Evolutionary conservation across 2,888 invertebrate species (phyloP), one percentile per base, ranked within the genome.

Genomic region (Agonopterix alstromeriana): DNA sequence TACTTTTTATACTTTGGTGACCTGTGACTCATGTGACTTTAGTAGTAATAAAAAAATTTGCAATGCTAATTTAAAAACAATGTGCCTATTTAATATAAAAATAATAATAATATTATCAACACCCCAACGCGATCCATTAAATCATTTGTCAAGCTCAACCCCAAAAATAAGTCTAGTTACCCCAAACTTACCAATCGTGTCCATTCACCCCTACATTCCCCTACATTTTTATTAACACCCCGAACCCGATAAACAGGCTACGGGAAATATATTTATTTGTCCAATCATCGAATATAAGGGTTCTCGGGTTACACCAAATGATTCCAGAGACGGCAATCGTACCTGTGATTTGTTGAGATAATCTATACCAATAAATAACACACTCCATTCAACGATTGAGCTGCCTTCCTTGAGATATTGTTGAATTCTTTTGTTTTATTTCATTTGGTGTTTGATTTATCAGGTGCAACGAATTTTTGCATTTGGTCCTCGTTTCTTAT

Each of bases 221-320:
- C 82, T 83, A 87, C 86, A 87, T 87, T 87, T 88, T 87, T 88
- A 88, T 88, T 88, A 87, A 87, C 88, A 86, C 88, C 84, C 82
- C 74, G 73, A 73, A 78, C 75, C 77, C 68, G 88, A 87, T 87
- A 86, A 84, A 84, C 87, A 83, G 85, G 87, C 87, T 85, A 87
- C 79, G 77, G 84, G 77, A 87, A 85, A 86, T 86, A 86, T 86
- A 88, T 88, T 87, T 87, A 88, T 88, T 87, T 82, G 84, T 79
- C 83, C 88, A 88, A 87, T 88, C 88, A 86, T 83, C 86, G 78
- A 79, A 82, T 81, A 77, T 84, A 82, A 82, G 82, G 76, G 83
- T 82, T 83, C 85, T 88, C 88, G 65, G 73, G 84, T 88, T 87
- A 87, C 87, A 85, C 81, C 73, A 68, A 82, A 77, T 83, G 82